Conservation (phyloP, 2,888 invertebrate species). For the Callyntrura sp. region DNA sequence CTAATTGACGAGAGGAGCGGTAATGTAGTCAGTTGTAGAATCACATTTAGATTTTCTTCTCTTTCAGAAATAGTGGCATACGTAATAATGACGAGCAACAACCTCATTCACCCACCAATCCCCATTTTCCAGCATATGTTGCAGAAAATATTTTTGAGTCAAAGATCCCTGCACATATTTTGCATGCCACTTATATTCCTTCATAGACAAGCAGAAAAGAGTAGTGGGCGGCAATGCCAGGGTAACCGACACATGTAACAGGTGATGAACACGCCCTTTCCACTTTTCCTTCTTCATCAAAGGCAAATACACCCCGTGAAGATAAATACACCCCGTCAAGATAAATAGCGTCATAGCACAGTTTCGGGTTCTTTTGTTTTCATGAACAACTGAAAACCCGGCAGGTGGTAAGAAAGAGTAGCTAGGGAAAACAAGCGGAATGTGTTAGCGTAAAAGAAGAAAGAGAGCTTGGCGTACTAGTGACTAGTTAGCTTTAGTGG, state of each 20-base stretch:
- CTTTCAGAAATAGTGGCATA: not conserved
- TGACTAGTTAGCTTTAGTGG: not conserved
- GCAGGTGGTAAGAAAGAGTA: conserved; percentile 43
- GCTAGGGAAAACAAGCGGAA: not conserved
- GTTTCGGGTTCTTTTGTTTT: conserved; percentile 27
- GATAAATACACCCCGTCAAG: conserved; percentile 7
- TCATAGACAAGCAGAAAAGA: not conserved
- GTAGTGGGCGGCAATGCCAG: not conserved
- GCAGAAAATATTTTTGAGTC: too few species aligned
- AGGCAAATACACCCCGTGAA: conserved; percentile 20
- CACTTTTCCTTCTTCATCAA: conserved; percentile 7
- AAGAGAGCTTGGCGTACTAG: not conserved
- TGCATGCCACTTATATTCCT: not conserved
- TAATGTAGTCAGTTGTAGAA: too few species aligned
- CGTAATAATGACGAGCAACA: not conserved
- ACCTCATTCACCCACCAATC: too few species aligned
- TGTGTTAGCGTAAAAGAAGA: conserved; percentile 2
- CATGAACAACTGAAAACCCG: conserved; percentile 23
- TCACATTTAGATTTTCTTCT: not conserved
- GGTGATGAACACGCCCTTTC: conserved; percentile 27
- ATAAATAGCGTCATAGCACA: not conserved
- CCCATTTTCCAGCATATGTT: too few species aligned
- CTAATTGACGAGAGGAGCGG: not conserved
- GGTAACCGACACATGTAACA: conserved; percentile 26
- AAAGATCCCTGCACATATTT: not conserved